These are phyloP conservation scores for Dinoponera quadriceps DNA, from an alignment of 1,140 invertebrate genomes.

Conservation along the genomic window DNA sequence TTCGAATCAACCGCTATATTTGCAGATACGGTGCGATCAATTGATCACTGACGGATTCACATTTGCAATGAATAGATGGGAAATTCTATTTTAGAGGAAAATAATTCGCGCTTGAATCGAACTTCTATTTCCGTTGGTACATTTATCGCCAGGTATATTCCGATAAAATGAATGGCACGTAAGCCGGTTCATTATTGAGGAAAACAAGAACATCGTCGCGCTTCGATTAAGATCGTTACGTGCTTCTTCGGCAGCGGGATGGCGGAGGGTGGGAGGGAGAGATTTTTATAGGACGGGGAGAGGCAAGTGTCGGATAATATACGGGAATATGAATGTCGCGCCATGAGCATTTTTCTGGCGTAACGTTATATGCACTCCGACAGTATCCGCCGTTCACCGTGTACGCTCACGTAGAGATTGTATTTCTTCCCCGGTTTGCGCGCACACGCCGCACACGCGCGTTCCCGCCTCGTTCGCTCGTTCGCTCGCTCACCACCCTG, in stretches of 20 bases:
- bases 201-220: background rate
- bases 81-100: background rate
- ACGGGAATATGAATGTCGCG: slow-evolving; percentile 64
- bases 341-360: slow-evolving; percentile 60
- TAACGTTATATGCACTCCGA: slow-evolving; percentile 55
- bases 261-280: background rate
- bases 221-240: slow-evolving; percentile 68
- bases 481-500: slow-evolving; percentile 9
- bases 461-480: no score
- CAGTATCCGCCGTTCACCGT: slow-evolving; percentile 45
- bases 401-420: slow-evolving; percentile 60
- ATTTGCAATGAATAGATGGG: background rate
- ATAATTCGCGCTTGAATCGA: background rate
- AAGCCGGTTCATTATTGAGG: no score
- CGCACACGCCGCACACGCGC: background rate
- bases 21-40: background rate
- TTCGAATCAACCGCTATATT: background rate
- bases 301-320: slow-evolving; percentile 59
- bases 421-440: slow-evolving; percentile 54
- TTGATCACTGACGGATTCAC: slow-evolving; percentile 29
- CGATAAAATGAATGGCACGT: background rate
- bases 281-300: slow-evolving; percentile 48
- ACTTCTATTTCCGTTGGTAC: background rate
- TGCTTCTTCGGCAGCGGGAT: slow-evolving; percentile 7
- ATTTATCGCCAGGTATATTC: background rate